phyloP scores from a whole-genome alignment of 1,140 invertebrate species.

The Diachasmimorpha longicaudata region DNA sequence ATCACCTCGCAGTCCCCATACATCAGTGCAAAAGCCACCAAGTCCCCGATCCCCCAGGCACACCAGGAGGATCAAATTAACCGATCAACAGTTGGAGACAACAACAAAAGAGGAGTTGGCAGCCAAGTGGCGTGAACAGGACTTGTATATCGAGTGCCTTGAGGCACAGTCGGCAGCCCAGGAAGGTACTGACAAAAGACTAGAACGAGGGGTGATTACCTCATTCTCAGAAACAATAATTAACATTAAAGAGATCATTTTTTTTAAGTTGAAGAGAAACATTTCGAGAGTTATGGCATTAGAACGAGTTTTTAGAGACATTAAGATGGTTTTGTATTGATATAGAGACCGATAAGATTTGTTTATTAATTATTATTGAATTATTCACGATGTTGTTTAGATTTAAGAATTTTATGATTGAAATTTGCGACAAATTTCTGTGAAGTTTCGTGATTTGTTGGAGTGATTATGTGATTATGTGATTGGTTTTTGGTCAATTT shows the following conservation, averaged over 20 bases:
- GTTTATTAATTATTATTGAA: no score
- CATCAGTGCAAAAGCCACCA: slow-evolving; percentile 28
- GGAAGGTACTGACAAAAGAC: slow-evolving; percentile 62
- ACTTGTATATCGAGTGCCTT: slow-evolving; percentile 63
- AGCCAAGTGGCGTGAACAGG: slow-evolving; percentile 64
- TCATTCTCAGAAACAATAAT: slow-evolving; percentile 43
- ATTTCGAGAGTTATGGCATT: no score
- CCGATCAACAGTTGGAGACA: slow-evolving; percentile 61
- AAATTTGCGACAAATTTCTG: no score
- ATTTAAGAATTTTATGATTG: no score
- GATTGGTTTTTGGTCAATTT: no score
- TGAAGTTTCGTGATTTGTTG: no score
- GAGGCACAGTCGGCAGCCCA: slow-evolving; percentile 61
- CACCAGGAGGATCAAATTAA: slow-evolving; percentile 56
- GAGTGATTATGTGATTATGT: no score
- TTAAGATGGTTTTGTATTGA: no score
- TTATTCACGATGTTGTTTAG: no score
- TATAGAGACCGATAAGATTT: no score
- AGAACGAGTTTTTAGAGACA: no score
- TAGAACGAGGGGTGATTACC: slow-evolving; percentile 40
- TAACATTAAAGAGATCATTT: neutral
- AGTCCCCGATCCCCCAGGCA: slow-evolving; percentile 56
- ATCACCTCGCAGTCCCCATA: slow-evolving; percentile 52
- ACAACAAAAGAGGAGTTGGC: slow-evolving; percentile 63
- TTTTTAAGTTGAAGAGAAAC: neutral